Evolutionary conservation across 2,797 vertebrate species (phyloP), one percentile per base, ranked within the genome.

Genomic region (Takifugu rubripes): DNA sequence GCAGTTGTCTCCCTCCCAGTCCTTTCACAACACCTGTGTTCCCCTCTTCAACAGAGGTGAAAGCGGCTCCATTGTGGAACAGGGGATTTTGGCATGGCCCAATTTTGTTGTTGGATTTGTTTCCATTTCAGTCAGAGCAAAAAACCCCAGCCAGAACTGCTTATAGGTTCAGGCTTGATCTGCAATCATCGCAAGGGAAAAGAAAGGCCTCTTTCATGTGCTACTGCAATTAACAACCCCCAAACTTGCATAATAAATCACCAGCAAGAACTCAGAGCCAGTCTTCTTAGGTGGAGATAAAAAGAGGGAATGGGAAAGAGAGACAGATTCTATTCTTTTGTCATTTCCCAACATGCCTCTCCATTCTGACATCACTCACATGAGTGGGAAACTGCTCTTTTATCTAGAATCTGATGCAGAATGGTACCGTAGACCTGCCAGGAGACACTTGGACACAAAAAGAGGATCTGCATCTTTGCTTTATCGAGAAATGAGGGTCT

Each of bases 331-430:
- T 66, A 61, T 79, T 84, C 78, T 77, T 61, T 72, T 64, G 72
- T 82, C 75, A 75, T 81, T 85, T 85, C 74, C 77, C 72, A 79
- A 78, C 81, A 77, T 50, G 17, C 68, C 65, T 74, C 66, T 75
- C 25, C 60, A 79, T 84, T 66, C 60, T 88, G 87, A 90, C 83
- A 72, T 70, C 45, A 58, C 77, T 89, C 79, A 77, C 78, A 80
- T 90, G 87, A 87, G 76, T 77, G 85, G 83, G 81, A 89, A 88
- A 80, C 66, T 36, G 52, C 65, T 61, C 78, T 85, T 88, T 89
- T 79, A 90, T 91, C 82, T 82, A 57, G 68, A 87, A 86, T 88
- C 88, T 89, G 79, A 75, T 72, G 82, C 77, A 59, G 57, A 79
- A 70, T 69, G 77, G 27, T 59, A 74, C 73, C 75, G 81, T 67